A percentile compares a stretch with the other conserved stretches of the same genome.
Conservation (phyloP, 2,113 vertebrate genomes). For the Prietella phreatophila region DNA sequence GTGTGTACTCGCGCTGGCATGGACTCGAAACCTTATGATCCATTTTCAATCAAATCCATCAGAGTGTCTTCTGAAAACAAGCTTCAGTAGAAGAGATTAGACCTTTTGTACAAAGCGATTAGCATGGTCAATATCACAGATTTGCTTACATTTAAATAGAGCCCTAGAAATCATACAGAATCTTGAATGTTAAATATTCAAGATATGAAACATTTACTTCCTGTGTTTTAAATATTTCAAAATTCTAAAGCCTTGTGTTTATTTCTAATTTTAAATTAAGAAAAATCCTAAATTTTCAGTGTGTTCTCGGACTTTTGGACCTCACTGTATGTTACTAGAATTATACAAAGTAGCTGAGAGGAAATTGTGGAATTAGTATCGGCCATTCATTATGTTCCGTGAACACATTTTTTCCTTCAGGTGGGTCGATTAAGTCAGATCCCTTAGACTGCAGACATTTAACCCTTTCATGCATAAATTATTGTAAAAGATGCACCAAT, state of each 20-base stretch:
- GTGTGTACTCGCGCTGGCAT: not conserved
- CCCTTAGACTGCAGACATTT: not conserved
- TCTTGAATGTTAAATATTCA: not conserved
- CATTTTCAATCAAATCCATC: not conserved
- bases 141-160: not conserved
- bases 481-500: not conserved
- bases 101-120: not conserved
- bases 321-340: not conserved
- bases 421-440: not conserved
- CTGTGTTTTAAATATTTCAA: not conserved
- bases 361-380: conserved; percentile 35
- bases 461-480: not conserved
- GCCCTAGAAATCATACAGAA: not conserved
- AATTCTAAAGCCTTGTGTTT: not conserved
- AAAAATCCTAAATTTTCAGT: not conserved
- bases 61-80: not conserved
- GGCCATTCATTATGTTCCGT: conserved; percentile 30
- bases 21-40: not conserved
- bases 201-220: not conserved
- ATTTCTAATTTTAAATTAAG: not conserved
- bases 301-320: not conserved
- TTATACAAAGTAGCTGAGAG: not conserved
- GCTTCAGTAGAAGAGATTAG: not conserved
- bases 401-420: not conserved
- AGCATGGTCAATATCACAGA: not conserved